Evolutionary conservation across 2,888 invertebrate genomes (phyloP).

Genomic region (Onchidella celtica): DNA sequence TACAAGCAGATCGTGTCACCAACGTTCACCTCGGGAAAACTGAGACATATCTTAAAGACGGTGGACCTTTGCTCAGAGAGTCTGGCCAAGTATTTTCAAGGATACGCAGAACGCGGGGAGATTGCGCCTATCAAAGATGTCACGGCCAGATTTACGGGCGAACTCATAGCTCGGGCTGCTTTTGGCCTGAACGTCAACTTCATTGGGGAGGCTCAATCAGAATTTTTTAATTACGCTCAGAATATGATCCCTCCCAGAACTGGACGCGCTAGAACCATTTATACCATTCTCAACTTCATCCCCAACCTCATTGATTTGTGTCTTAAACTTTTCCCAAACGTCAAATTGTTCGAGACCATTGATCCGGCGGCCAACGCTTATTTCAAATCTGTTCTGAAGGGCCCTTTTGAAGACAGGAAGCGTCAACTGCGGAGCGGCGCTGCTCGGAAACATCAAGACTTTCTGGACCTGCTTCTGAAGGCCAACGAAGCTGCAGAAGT

Average conservation of each 20-base stretch:
- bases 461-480: slow-evolving; percentile 24
- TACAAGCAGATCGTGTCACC: slow-evolving; percentile 28
- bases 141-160: background rate
- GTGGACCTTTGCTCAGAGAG: background rate
- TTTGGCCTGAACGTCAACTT: slow-evolving; percentile 15
- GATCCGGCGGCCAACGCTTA: slow-evolving; percentile 2
- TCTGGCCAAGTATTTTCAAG: background rate
- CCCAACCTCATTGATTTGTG: background rate
- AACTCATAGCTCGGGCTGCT: slow-evolving; percentile 24
- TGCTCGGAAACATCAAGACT: background rate
- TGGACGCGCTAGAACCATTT: background rate
- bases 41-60: background rate
- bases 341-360: slow-evolving; percentile 19
- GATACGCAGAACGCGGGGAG: background rate
- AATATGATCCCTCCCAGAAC: background rate
- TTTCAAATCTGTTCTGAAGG: background rate
- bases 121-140: background rate
- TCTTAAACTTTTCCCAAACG: background rate
- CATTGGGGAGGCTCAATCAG: background rate
- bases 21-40: slow-evolving; percentile 24
- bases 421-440: background rate
- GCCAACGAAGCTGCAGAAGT: background rate
- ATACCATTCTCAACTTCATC: background rate
- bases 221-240: background rate
- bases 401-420: background rate